Evolutionary conservation across 2,113 vertebrate genomes (phyloP).

Genomic region (Carettochelys insculpta): DNA sequence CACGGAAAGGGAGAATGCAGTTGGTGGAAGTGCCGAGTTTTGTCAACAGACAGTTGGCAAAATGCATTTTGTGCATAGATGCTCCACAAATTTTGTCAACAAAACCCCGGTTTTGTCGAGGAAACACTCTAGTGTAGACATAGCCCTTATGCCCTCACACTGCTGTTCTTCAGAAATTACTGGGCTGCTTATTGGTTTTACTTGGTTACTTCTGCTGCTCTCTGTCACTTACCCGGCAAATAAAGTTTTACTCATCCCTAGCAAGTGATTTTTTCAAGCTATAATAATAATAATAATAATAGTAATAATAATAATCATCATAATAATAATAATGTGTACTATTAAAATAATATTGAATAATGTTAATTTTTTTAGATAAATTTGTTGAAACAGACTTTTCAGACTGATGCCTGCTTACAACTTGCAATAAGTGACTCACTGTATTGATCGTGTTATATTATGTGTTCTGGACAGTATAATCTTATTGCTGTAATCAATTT

Average conservation of each 20-base stretch:
- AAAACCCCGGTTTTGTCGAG: too few relatives aligned
- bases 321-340: too few relatives aligned
- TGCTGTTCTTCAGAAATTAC: neutral
- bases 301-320: too few relatives aligned
- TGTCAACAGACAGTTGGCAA: too few relatives aligned
- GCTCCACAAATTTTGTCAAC: too few relatives aligned
- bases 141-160: fast-evolving
- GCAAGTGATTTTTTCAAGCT: neutral
- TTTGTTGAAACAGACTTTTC: neutral
- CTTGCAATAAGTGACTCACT: neutral
- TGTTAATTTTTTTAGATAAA: neutral
- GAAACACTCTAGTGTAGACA: too few relatives aligned
- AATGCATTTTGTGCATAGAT: too few relatives aligned
- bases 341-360: too few relatives aligned
- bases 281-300: too few relatives aligned
- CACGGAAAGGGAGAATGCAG: too few relatives aligned
- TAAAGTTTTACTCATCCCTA: fast-evolving
- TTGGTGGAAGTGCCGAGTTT: too few relatives aligned
- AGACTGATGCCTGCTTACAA: neutral
- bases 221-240: neutral
- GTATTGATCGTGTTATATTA: neutral
- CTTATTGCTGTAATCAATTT: neutral
- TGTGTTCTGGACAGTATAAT: neutral
- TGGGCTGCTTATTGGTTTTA: neutral
- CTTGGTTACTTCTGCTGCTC: neutral